Base-by-base conservation (phyloP, 2,888 invertebrate species). In the Ormyrus labotus region DNA sequence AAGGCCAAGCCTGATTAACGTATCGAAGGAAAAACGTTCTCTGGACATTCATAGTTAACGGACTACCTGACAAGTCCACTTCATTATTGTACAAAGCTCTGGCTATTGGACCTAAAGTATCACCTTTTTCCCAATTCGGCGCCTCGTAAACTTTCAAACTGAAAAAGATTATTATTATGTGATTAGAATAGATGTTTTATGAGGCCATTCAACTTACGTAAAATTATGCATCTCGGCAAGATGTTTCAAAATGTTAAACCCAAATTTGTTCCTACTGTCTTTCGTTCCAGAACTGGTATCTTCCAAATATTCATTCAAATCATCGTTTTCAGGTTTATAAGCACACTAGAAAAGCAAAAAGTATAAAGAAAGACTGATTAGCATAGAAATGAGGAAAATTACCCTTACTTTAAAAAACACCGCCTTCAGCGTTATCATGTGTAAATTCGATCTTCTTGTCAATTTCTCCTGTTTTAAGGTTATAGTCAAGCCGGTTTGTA, bases 401-500 rank as follows among this genome's bases (percentile, higher is more conserved):
- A 2, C 7, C 61, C 55, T 58, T 8, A 72, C 80, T 13, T 80
- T 61, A 3, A 61, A 80, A 9, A 63, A 80, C 5, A 11, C 11
- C 0, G 71, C 71, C 7, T n/a, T 76, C 10, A 82, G 53, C 2
- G 6, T 13, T 6, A 80, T 0, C 1, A 13, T 34, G 34, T 80
- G 68, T 13, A 71, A 47, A 64, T 77, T 70, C 1, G 70, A 50
- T 73, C 71, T 57, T 63, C 78, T 74, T 0, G 8, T 8, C 10
- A 74, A 53, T 69, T 78, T 81, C 0, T 13, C 2, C 48, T 78
- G 81, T 6, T 5, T 58, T 7, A 79, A 50, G 47, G 9, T 67
- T 6, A 57, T 48, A 2, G 11, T 47, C 10, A 71, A 34, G 48
- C 83, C 82, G 71, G 78, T 10, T 82, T 67, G 34, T 70, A 78